Base-by-base conservation (phyloP, 2,797 vertebrate genomes). In the Crenuchus spilurus region DNA sequence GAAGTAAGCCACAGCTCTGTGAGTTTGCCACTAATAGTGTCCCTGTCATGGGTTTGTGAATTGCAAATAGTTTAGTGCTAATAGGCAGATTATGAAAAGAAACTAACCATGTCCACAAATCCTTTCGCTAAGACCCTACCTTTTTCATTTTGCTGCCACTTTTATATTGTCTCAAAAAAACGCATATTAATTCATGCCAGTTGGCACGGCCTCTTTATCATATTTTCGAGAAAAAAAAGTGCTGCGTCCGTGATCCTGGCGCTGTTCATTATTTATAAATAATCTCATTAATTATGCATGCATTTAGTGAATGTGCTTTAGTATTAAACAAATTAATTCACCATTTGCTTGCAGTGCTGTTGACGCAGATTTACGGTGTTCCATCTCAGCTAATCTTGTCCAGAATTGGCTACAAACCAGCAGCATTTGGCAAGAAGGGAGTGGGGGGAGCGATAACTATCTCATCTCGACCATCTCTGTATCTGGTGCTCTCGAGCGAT, bases 1-100 rank as follows among this genome's bases (percentile, higher is more conserved):
- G 89, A 86, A 85, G 81, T 83, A 86, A 88, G 86, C 90, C 87
- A 87, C 77, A 86, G 84, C 88, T 85, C 84, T 86, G 84, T 83
- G 87, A 89, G 84, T 87, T 85, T 90, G 89, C 89, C 89, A 90
- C 86, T 90, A 91, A 88, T 87, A 87, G 89, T 88, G 87, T 90
- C 84, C 85, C 87, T 88, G 90, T 88, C 90, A 87, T 88, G 89
- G 87, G 89, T 91, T 89, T 90, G 88, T 89, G 87, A 90, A 87
- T 89, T 89, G 84, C 86, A 89, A 91, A 90, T 89, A 90, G 91
- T 91, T 91, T 90, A 90, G 89, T 91, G 89, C 89, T 93, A 93
- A 93, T 93, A 92, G 91, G 90, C 90, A 91, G 91, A 92, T 93
- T 91, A 93, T 90, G 87, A 89, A 91, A 88, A 89, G 89, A 91